Conservation (phyloP, 2,888 invertebrate genomes). For the Morinoia aosen region DNA sequence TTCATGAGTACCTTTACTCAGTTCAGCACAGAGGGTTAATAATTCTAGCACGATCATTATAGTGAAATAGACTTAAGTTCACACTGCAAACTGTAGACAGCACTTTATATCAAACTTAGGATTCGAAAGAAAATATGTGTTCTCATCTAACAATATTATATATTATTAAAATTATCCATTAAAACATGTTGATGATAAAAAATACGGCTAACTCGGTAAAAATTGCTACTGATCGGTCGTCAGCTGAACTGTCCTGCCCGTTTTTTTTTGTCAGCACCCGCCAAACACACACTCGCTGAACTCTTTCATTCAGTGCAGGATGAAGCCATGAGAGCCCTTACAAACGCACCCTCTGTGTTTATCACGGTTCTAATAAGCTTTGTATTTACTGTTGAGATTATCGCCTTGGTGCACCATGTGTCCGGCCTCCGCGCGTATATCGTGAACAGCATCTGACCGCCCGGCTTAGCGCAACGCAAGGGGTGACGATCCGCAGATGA, state of each 20-base stretch:
- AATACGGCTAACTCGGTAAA: background rate
- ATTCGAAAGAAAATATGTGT: too few relatives aligned
- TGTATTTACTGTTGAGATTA: conserved; percentile 40
- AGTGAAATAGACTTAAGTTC: too few relatives aligned
- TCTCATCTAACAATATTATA: too few relatives aligned
- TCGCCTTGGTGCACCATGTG: conserved; percentile 26
- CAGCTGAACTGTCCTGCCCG: background rate
- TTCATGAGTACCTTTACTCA: too few relatives aligned
- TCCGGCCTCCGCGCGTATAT: conserved; percentile 22
- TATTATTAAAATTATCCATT: too few relatives aligned
- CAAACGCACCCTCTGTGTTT: conserved; percentile 36
- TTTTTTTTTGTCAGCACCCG: background rate
- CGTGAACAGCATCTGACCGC: conserved; percentile 34
- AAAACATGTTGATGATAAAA: too few relatives aligned
- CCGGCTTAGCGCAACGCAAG: conserved; percentile 16
- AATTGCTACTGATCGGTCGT: background rate
- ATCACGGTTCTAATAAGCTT: conserved; percentile 30
- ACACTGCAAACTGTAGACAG: too few relatives aligned
- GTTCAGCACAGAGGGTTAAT: too few relatives aligned
- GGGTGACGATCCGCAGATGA: conserved; percentile 32
- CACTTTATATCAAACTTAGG: too few relatives aligned
- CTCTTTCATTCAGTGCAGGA: background rate
- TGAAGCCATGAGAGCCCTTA: background rate
- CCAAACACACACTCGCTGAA: background rate
- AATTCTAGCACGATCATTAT: too few relatives aligned